These are phyloP conservation scores for Cyprinodon variegatus DNA, from an alignment of 2,113 vertebrate genomes.

Conservation along the genomic window DNA sequence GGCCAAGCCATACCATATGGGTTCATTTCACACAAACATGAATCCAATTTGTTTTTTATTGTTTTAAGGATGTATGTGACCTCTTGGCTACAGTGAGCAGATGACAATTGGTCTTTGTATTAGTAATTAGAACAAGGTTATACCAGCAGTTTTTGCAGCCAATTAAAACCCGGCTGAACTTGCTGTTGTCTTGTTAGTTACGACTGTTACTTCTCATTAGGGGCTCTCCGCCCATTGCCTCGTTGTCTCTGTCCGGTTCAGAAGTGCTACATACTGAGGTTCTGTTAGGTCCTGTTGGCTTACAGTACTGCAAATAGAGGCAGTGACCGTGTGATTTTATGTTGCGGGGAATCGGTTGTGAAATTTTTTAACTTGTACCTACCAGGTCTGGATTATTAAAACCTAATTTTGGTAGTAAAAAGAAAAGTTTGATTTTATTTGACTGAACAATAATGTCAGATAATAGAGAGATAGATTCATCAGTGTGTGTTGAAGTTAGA, in stretches of 20 bases:
- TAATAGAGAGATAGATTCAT: background rate
- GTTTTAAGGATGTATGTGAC: slow-evolving; percentile 48
- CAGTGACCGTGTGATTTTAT: background rate
- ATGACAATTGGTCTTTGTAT: slow-evolving; percentile 65
- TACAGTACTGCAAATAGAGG: background rate
- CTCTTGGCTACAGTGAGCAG: slow-evolving; percentile 43
- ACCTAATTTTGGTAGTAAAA: background rate
- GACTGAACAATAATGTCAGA: background rate
- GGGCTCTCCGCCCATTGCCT: slow-evolving; percentile 3
- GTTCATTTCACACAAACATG: slow-evolving; percentile 42
- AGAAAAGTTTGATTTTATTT: background rate
- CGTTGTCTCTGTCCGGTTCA: slow-evolving; percentile 1
- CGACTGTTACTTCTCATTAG: slow-evolving; percentile 48
- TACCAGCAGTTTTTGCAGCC: slow-evolving; percentile 64
- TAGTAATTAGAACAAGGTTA: slow-evolving; percentile 72
- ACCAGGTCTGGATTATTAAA: background rate
- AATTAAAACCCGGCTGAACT: slow-evolving; percentile 58
- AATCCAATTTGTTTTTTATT: slow-evolving; percentile 53
- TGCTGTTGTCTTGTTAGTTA: slow-evolving; percentile 36
- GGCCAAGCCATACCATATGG: slow-evolving; percentile 37
- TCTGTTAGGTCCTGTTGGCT: background rate
- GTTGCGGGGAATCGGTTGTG: background rate
- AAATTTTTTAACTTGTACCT: background rate
- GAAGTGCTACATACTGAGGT: background rate
- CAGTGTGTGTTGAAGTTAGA: background rate